Conservation (phyloP, 1,140 invertebrate genomes). For the Hesperophylax magnus region DNA sequence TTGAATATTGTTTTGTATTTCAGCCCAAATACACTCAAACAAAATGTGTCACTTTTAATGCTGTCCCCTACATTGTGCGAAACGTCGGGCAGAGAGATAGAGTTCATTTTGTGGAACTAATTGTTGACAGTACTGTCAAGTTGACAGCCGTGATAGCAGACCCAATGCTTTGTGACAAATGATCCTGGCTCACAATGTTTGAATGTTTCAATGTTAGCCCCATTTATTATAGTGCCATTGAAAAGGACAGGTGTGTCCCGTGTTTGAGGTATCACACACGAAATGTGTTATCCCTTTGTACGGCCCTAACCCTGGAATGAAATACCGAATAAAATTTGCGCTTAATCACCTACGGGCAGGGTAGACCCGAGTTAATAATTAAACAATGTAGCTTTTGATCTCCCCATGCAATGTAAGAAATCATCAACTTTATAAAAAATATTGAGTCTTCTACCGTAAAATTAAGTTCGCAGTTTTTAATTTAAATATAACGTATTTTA, state of each 20-base stretch:
- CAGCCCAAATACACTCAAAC: slow-evolving; percentile 5
- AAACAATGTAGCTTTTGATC: no score
- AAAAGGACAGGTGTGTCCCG: slow-evolving; percentile 36
- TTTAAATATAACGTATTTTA: no score
- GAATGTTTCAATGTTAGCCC: slow-evolving; percentile 9
- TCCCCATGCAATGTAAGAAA: not conserved
- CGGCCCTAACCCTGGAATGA: not conserved
- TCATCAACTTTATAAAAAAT: no score
- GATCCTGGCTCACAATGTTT: slow-evolving; percentile 45
- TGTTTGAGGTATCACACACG: slow-evolving; percentile 43
- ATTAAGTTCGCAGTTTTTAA: no score
- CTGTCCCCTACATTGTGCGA: slow-evolving; percentile 16
- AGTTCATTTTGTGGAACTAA: slow-evolving; percentile 56
- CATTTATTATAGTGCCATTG: slow-evolving; percentile 35
- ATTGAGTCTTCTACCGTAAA: no score
- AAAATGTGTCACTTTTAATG: slow-evolving; percentile 38
- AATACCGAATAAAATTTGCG: not conserved
- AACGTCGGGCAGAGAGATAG: slow-evolving; percentile 23
- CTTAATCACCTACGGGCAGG: not conserved
- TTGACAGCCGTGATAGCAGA: slow-evolving; percentile 52
- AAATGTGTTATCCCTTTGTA: slow-evolving; percentile 26
- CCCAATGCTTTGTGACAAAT: slow-evolving; percentile 41
- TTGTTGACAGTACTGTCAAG: slow-evolving; percentile 57
- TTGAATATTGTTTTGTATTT: not conserved
- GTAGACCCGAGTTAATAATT: not conserved